Evolutionary conservation across 2,888 invertebrate genomes (phyloP), one percentile per base, ranked within the genome.

Genomic region (Aphidoletes aphidimyza): DNA sequence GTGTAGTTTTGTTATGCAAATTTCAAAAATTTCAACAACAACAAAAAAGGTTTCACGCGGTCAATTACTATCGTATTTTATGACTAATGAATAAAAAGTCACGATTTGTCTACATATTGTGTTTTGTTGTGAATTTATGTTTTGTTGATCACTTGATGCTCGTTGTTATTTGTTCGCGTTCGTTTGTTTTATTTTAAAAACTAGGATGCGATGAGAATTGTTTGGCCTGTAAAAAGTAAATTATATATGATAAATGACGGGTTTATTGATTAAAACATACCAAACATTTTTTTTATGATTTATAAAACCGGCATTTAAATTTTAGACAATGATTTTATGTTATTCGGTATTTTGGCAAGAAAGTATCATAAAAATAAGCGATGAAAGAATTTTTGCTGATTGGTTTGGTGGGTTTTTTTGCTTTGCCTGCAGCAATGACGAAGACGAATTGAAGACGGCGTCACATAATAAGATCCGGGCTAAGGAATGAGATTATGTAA

Each of bases 71-170:
- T 37, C n/a, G 81, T 81, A 36, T 81, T n/a, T 37, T n/a, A 81
- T 81, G 81, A 81, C 81, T 81, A 81, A 81, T 81, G 39, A n/a
- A 3, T 39, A 47, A 69, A 69, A 59, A 54, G 69, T 69, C 69
- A 84, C 84, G 69, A 84, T 59, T 84, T 84, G 84, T 84, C 59
- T 84, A 69, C 84, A 84, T 69, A 37, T 30, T 69, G 69, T 69
- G 47, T 26, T 42, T 83, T 83, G 8, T 2, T 47, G 9, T 47
- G 47, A 17, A 17, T 47, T 47, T 5, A 9, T 47, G 2, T 47
- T 19, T 47, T 19, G 8, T 19, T 47, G 17, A 17, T 19, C 22
- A 6, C 22, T 22, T 54, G 3, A 22, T 3, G n/a, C 54, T n/a
- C 22, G n/a, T 5, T 54, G 22, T 47, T 19, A 17, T 19, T 6